phyloP scores from a whole-genome alignment of 2,113 vertebrate genomes.

The Phalacrocorax carbo region DNA sequence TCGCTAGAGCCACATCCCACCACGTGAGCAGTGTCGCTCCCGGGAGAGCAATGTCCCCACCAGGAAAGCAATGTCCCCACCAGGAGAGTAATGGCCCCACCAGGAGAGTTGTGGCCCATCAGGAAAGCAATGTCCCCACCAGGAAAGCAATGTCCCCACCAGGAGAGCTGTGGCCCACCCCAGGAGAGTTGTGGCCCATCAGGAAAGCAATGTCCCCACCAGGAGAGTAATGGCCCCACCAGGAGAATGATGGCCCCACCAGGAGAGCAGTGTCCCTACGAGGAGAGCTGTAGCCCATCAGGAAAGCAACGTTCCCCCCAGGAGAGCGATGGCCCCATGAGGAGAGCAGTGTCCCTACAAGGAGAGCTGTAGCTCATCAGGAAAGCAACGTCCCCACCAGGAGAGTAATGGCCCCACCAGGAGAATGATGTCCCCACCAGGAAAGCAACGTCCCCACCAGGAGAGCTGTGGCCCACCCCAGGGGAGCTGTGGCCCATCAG shows the following conservation, averaged over 20 bases:
- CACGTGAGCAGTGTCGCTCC: accelerated
- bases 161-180: no score
- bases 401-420: not conserved
- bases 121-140: no score
- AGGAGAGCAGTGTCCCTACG: no score
- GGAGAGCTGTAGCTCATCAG: no score
- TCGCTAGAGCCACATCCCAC: not conserved
- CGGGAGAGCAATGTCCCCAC: not conserved
- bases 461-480: no score
- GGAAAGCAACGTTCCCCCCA: no score
- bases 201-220: not conserved
- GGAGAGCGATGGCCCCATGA: no score
- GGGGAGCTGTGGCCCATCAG: no score
- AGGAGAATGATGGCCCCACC: no score
- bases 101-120: no score
- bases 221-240: not conserved
- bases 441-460: no score
- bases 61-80: not conserved
- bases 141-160: not conserved
- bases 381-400: not conserved
- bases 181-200: not conserved
- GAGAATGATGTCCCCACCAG: not conserved
- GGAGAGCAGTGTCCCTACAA: no score
- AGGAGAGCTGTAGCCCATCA: not conserved
- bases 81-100: not conserved